A percentile compares a stretch with the other conserved stretches of the same genome.
phyloP scores from a whole-genome alignment of 2,797 vertebrate species.

The Tinamus major region DNA sequence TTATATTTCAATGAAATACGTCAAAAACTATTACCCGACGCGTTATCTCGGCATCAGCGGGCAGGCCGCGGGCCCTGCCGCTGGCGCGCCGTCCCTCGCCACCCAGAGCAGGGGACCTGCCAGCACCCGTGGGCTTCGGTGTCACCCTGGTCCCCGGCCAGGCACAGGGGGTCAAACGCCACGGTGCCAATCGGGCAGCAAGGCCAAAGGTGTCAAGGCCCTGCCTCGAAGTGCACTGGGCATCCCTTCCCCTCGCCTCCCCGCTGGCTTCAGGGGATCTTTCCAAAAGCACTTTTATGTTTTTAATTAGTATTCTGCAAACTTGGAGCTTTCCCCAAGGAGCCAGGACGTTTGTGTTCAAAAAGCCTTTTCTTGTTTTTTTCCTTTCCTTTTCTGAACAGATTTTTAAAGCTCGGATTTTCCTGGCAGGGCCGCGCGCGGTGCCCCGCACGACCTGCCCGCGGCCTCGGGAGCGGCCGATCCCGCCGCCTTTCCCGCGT shows the following conservation, averaged over 20 bases:
- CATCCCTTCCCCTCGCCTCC: too few relatives aligned
- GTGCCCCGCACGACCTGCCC: background rate
- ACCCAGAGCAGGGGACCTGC: background rate
- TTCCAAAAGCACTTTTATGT: conserved; percentile 17
- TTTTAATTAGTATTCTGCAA: conserved; percentile 64
- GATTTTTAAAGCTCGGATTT: conserved; percentile 30
- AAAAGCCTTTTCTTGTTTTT: conserved; percentile 33
- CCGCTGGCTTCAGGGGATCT: background rate
- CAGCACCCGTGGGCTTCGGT: too few relatives aligned
- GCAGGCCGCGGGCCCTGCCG: background rate
- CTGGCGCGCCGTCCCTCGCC: background rate
- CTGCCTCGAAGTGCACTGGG: too few relatives aligned
- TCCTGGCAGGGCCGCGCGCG: background rate
- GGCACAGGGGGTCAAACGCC: too few relatives aligned
- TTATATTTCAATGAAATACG: conserved; percentile 81
- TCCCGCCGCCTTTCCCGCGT: too few relatives aligned
- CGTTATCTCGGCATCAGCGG: conserved; percentile 58
- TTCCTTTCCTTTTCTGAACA: background rate
- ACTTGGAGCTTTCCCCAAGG: conserved; percentile 31
- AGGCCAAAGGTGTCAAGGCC: too few relatives aligned
- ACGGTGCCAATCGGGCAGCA: too few relatives aligned
- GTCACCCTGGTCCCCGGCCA: too few relatives aligned
- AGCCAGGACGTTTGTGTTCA: conserved; percentile 56
- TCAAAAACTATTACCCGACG: conserved; percentile 75
- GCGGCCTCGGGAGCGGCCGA: background rate